Conservation (phyloP, 2,888 invertebrate species). For the Iphiclides podalirius region DNA sequence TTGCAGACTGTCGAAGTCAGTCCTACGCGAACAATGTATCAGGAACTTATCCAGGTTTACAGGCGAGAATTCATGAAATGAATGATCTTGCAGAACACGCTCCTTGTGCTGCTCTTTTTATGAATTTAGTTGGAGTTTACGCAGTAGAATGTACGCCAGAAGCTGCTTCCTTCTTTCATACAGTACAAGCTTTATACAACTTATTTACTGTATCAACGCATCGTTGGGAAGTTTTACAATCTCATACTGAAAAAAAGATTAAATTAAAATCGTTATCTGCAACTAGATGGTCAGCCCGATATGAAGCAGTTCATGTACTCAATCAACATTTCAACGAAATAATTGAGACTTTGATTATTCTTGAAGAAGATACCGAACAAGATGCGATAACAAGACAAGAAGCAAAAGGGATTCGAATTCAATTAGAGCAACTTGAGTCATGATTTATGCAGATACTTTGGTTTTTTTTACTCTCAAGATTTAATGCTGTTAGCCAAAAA, state of each 20-base stretch:
- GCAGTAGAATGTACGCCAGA: background rate
- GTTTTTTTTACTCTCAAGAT: no score
- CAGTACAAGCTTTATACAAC: background rate
- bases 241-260: background rate
- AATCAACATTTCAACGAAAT: background rate
- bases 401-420: background rate
- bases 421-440: no score
- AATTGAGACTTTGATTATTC: background rate
- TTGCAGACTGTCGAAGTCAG: no score
- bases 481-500: no score
- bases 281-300: background rate
- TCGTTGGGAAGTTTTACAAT: background rate
- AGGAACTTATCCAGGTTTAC: no score
- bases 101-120: background rate
- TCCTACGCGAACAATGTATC: background rate
- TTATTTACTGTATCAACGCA: background rate
- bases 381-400: background rate
- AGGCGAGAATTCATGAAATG: no score
- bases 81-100: background rate
- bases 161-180: background rate
- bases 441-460: no score
- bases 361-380: background rate
- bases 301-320: background rate
- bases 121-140: background rate
- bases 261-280: background rate